phyloP scores from a whole-genome alignment of 2,797 vertebrate genomes.

The Sternarchorhynchus goeldii region DNA sequence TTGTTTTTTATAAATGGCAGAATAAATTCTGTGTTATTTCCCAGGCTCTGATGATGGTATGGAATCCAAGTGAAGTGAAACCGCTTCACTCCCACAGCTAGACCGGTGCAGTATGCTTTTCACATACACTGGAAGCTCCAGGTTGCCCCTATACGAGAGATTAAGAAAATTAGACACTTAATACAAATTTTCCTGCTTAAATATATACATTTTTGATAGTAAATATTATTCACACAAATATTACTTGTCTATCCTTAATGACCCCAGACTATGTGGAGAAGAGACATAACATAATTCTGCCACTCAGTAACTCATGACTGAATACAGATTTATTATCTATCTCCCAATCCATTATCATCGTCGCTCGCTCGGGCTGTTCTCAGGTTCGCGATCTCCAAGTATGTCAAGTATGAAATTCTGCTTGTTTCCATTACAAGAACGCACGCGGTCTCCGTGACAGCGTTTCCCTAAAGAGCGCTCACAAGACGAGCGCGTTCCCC shows the following conservation, averaged over 20 bases:
- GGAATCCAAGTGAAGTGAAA: slow-evolving; percentile 23
- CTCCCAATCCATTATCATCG: slow-evolving; percentile 22
- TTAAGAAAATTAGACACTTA: slow-evolving; percentile 21
- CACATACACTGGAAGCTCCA: slow-evolving; percentile 23
- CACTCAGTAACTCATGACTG: background rate
- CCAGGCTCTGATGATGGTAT: slow-evolving; percentile 15
- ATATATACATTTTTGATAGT: background rate
- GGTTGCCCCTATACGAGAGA: slow-evolving; percentile 36
- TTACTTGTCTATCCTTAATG: background rate
- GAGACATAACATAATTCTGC: background rate
- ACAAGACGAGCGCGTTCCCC: slow-evolving; percentile 14
- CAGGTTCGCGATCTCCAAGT: background rate
- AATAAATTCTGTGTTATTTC: slow-evolving; percentile 34
- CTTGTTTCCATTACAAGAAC: slow-evolving; percentile 44
- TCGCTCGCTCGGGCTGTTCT: slow-evolving; percentile 49
- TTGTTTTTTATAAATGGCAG: slow-evolving; percentile 52
- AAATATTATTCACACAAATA: background rate
- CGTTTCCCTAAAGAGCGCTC: slow-evolving; percentile 18
- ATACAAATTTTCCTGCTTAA: no score
- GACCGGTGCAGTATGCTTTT: slow-evolving; percentile 1
- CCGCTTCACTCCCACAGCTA: slow-evolving; percentile 9
- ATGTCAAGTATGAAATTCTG: slow-evolving; percentile 64
- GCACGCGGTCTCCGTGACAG: background rate
- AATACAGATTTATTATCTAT: background rate
- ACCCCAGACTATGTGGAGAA: no score